Conservation (phyloP, 1,140 invertebrate species). For the Lerema accius region DNA sequence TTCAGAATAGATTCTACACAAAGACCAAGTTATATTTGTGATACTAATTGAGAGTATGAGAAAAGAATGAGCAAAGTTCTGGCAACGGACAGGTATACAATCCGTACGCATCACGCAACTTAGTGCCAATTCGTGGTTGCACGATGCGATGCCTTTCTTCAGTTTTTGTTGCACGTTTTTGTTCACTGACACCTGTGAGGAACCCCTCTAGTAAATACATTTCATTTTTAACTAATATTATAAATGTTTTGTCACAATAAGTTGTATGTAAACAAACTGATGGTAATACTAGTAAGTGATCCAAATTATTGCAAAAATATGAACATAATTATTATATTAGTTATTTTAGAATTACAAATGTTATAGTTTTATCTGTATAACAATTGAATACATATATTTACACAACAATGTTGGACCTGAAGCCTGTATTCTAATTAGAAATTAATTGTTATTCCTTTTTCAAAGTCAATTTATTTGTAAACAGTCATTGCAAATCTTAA, state of each 20-base stretch:
- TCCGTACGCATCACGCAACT: constrained; percentile 41
- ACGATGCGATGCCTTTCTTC: constrained; percentile 34
- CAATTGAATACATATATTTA: too few relatives aligned
- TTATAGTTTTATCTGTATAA: too few relatives aligned
- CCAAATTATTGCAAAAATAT: too few relatives aligned
- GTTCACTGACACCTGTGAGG: background rate
- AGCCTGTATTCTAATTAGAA: too few relatives aligned
- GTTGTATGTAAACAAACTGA: background rate
- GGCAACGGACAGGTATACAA: constrained; percentile 22
- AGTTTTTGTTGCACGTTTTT: constrained; percentile 28
- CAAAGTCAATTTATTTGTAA: too few relatives aligned
- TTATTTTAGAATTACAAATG: too few relatives aligned
- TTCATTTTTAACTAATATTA: background rate
- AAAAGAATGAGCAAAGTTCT: constrained; percentile 5
- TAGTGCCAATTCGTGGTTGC: constrained; percentile 38
- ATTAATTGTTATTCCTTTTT: too few relatives aligned
- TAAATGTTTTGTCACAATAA: background rate
- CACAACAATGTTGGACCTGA: too few relatives aligned
- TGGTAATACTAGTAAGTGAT: too few relatives aligned
- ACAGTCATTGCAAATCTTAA: too few relatives aligned
- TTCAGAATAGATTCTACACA: constrained; percentile 38
- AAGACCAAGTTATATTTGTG: constrained; percentile 38
- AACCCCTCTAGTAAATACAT: background rate
- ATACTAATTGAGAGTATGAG: constrained; percentile 17
- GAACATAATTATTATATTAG: too few relatives aligned